Conservation (phyloP, 2,888 invertebrate genomes). For the Abrostola triplasia region DNA sequence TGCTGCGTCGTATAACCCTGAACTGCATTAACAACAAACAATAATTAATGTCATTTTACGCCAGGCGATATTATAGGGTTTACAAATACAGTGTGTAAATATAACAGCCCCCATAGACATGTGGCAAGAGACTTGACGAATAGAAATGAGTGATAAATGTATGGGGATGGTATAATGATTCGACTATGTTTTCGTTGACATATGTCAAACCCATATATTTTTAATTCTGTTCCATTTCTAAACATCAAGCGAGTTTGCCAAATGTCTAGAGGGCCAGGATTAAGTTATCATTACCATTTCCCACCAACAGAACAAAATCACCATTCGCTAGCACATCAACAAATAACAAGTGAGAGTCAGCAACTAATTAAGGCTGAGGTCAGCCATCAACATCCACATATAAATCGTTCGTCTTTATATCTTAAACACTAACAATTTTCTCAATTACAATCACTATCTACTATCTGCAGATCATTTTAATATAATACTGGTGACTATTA, state of each 20-base stretch:
- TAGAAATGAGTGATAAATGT: no score
- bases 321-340: constrained; percentile 41
- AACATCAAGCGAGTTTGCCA: no score
- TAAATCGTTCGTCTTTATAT: constrained; percentile 46
- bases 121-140: no score
- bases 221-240: no score
- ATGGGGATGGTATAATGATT: no score
- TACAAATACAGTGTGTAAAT: constrained; percentile 27
- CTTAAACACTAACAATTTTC: constrained; percentile 56
- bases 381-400: constrained; percentile 41
- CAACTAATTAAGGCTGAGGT: constrained; percentile 40
- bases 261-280: no score
- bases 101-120: no score
- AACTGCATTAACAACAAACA: constrained; percentile 20
- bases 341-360: constrained; percentile 42
- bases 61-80: constrained; percentile 28
- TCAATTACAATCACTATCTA: constrained; percentile 66
- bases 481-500: constrained; percentile 78
- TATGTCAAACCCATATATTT: no score
- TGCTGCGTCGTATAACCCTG: constrained; percentile 28
- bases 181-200: no score
- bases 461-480: constrained; percentile 62
- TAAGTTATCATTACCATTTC: constrained; percentile 16
- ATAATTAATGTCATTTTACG: constrained; percentile 18
- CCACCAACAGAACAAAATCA: constrained; percentile 23